A percentile compares a stretch with the other conserved stretches of the same genome.
These are phyloP conservation scores for Idaea biselata DNA, from an alignment of 2,888 invertebrate species.

Conservation along the genomic window DNA sequence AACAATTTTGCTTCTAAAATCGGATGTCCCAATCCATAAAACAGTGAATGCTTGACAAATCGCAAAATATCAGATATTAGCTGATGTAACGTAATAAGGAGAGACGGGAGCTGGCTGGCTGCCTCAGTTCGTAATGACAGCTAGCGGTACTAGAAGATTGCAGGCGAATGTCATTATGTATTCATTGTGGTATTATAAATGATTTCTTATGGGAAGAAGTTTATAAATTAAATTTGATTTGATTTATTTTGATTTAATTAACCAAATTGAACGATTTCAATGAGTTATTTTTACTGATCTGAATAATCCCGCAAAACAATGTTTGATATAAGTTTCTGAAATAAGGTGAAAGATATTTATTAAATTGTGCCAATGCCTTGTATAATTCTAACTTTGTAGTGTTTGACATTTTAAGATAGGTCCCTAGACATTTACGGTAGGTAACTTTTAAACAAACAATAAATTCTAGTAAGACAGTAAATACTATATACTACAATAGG, in stretches of 20 bases:
- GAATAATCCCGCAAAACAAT: too few relatives aligned
- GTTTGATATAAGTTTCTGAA: too few relatives aligned
- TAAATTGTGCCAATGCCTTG: too few relatives aligned
- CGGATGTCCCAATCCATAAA: conserved; percentile 8
- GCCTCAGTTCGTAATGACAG: conserved; percentile 25
- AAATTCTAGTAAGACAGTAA: background rate
- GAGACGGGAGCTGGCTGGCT: conserved; percentile 7
- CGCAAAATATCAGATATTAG: conserved; percentile 32
- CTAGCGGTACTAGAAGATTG: conserved; percentile 32
- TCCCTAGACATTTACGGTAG: too few relatives aligned
- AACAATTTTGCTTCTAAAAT: background rate
- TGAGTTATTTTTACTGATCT: too few relatives aligned
- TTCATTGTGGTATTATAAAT: conserved; percentile 15
- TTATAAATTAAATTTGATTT: too few relatives aligned
- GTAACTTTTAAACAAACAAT: background rate
- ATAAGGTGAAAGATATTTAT: too few relatives aligned
- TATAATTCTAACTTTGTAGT: too few relatives aligned
- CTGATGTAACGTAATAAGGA: conserved; percentile 34
- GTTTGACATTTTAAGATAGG: too few relatives aligned
- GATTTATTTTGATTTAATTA: too few relatives aligned
- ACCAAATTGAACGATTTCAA: too few relatives aligned
- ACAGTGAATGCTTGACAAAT: conserved; percentile 35
- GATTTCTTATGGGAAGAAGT: background rate
- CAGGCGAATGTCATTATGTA: conserved; percentile 21
- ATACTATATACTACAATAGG: background rate